Evolutionary conservation across 2,113 vertebrate species (phyloP).

Genomic region (Brachyhypopomus occidentalis): DNA sequence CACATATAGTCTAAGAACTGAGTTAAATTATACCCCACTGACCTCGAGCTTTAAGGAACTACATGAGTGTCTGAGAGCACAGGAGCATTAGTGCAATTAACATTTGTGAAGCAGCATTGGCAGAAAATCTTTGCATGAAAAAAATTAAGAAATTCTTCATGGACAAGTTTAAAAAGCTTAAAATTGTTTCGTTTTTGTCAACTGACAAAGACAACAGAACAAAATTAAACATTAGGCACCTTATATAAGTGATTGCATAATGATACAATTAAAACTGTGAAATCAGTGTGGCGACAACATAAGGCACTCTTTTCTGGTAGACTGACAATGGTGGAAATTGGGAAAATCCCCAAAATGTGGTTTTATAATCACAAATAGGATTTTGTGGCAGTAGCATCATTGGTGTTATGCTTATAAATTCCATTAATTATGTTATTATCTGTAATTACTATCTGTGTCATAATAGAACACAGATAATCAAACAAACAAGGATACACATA

Average conservation of each 20-base stretch:
- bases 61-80: slow-evolving; percentile 43
- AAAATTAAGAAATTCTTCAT: neutral
- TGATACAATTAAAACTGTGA: neutral
- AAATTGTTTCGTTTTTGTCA: neutral
- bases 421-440: too few species aligned
- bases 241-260: neutral
- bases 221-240: slow-evolving; percentile 10
- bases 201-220: neutral
- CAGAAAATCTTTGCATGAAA: neutral
- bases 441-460: too few species aligned
- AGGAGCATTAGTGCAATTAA: slow-evolving; percentile 50
- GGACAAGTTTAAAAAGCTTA: neutral
- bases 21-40: slow-evolving; percentile 19
- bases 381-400: too few species aligned
- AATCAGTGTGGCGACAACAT: neutral
- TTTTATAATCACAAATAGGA: neutral
- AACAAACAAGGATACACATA: too few species aligned
- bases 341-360: neutral
- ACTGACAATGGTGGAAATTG: neutral
- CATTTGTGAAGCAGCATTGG: neutral
- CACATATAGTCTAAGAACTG: neutral
- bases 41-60: slow-evolving; percentile 34
- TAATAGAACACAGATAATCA: too few species aligned
- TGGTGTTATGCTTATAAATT: too few species aligned
- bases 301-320: neutral